Evolutionary conservation across 2,888 invertebrate genomes (phyloP).

Genomic region (Selenia dentaria): DNA sequence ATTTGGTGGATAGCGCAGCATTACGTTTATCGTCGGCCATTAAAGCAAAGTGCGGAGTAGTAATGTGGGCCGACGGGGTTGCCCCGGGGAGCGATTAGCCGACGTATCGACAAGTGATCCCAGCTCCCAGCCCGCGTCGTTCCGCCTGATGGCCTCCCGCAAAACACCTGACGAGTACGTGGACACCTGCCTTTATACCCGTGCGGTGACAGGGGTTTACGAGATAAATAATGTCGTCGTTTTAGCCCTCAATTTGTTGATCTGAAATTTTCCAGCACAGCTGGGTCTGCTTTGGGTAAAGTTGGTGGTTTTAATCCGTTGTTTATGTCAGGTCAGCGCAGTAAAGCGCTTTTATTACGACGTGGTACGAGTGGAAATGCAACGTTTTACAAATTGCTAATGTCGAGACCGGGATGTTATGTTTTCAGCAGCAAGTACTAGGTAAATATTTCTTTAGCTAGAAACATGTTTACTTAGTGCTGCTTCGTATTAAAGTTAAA

Average conservation of each 20-base stretch:
- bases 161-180: slow-evolving; percentile 42
- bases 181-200: slow-evolving; percentile 32
- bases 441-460: no score
- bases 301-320: slow-evolving; percentile 30
- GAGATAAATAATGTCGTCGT: slow-evolving; percentile 52
- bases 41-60: slow-evolving; percentile 31
- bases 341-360: slow-evolving; percentile 35
- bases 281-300: slow-evolving; percentile 8
- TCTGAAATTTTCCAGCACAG: slow-evolving; percentile 36
- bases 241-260: slow-evolving; percentile 52
- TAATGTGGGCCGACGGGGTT: slow-evolving; percentile 25
- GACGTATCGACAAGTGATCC: slow-evolving; percentile 33
- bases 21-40: slow-evolving; percentile 37
- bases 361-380: slow-evolving; percentile 31
- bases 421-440: slow-evolving; percentile 5
- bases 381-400: slow-evolving; percentile 23
- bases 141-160: slow-evolving; percentile 33
- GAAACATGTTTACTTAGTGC: no score
- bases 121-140: slow-evolving; percentile 3
- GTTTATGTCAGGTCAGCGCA: slow-evolving; percentile 27
- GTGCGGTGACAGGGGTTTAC: slow-evolving; percentile 45
- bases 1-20: slow-evolving; percentile 35
- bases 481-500: no score
- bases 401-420: slow-evolving; percentile 3
- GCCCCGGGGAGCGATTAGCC: slow-evolving; percentile 37